These are phyloP conservation scores for Yoshiicerus persimilis DNA, from an alignment of 1,140 invertebrate species.

Conservation along the genomic window DNA sequence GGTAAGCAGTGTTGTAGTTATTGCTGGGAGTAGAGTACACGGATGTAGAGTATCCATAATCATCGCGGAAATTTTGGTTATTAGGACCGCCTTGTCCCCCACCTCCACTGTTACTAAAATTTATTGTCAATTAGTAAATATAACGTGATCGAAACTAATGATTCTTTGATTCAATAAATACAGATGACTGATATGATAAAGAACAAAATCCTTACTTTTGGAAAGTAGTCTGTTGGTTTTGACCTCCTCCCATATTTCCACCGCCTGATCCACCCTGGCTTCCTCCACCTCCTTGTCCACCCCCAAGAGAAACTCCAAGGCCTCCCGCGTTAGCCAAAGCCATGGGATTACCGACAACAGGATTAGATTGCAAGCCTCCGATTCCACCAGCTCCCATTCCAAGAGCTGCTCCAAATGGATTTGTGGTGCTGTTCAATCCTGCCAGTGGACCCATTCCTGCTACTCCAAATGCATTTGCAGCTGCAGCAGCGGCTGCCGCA, in stretches of 20 bases:
- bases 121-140: neutral
- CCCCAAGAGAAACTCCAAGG: neutral
- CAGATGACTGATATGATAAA: too few species aligned
- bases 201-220: conserved; percentile 38
- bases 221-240: conserved; percentile 33
- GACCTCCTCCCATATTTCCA: neutral
- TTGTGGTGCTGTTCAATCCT: neutral
- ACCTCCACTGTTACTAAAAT: conserved; percentile 49
- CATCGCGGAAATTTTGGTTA: conserved; percentile 29
- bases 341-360: neutral
- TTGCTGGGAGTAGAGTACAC: conserved; percentile 40
- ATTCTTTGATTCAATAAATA: too few species aligned
- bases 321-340: neutral
- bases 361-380: neutral
- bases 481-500: conserved; percentile 14
- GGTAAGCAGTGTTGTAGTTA: conserved; percentile 35
- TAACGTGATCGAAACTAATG: too few species aligned
- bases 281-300: neutral
- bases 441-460: conserved; percentile 24
- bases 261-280: neutral
- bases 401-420: conserved; percentile 17
- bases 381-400: neutral
- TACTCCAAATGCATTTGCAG: conserved; percentile 33
- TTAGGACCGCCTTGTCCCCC: conserved; percentile 37
- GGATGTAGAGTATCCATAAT: conserved; percentile 44